Evolutionary conservation across 2,888 invertebrate genomes (phyloP).

Genomic region (Euphydryas editha): DNA sequence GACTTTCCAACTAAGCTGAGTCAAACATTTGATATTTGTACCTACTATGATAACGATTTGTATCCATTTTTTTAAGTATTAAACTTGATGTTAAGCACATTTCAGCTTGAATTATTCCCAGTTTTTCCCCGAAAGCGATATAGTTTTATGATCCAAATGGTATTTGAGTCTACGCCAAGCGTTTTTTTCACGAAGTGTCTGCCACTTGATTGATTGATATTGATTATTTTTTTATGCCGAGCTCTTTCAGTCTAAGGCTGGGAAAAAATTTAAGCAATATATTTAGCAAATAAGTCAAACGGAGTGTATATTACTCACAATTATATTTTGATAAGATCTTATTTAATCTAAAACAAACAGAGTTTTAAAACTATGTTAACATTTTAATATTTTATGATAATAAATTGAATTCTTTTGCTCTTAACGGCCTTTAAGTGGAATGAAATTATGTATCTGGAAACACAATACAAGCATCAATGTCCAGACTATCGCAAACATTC

Average conservation of each 20-base stretch:
- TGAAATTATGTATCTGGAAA: too few species aligned
- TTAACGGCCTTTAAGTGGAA: too few species aligned
- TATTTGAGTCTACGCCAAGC: slow-evolving; percentile 33
- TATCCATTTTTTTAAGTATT: not conserved
- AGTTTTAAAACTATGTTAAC: not conserved
- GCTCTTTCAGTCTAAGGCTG: not conserved
- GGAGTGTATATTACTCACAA: not conserved
- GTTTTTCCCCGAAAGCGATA: not conserved
- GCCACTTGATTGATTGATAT: slow-evolving; percentile 38
- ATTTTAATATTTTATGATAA: too few species aligned
- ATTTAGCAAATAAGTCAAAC: not conserved
- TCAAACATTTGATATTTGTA: too few species aligned
- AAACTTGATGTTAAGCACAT: not conserved
- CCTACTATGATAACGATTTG: not conserved
- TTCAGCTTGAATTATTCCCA: not conserved
- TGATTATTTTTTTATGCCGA: slow-evolving; percentile 24
- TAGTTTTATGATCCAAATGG: slow-evolving; percentile 23
- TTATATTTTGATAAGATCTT: not conserved
- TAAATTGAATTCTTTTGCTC: too few species aligned
- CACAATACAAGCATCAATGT: too few species aligned
- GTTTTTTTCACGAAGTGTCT: slow-evolving; percentile 24
- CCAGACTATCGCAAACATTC: too few species aligned
- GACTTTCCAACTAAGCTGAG: too few species aligned
- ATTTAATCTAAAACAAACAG: not conserved
- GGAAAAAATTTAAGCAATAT: not conserved